Conservation (phyloP, 2,888 invertebrate genomes). For the Drosophila mettleri region DNA sequence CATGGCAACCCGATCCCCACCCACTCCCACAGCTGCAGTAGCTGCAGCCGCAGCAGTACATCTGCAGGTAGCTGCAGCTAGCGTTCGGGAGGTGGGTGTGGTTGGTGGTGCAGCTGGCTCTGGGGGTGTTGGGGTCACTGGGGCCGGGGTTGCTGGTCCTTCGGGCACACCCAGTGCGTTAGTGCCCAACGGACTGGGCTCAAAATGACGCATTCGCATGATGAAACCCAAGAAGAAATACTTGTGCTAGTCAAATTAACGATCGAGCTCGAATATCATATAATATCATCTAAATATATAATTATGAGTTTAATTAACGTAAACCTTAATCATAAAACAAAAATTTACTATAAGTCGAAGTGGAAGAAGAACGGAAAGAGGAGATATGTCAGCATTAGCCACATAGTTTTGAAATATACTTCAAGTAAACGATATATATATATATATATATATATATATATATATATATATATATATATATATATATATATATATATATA, state of each 20-base stretch:
- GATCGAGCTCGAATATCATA: constrained; percentile 21
- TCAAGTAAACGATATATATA: constrained; percentile 48
- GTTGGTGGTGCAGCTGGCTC: constrained; percentile 13
- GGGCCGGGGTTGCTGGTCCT: constrained; percentile 29
- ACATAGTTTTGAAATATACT: constrained; percentile 63
- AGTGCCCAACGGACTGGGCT: constrained; percentile 83
- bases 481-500: too few relatives aligned
- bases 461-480: too few relatives aligned
- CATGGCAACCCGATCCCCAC: constrained; percentile 82
- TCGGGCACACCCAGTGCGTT: constrained; percentile 72
- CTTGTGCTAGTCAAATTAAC: constrained; percentile 85
- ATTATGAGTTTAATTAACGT: constrained; percentile 53
- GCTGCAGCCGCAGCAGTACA: constrained; percentile 53
- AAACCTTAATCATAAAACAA: constrained; percentile 56
- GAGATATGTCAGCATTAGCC: constrained; percentile 51
- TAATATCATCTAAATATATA: constrained; percentile 22
- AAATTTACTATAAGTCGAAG: not conserved
- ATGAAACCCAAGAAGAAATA: constrained; percentile 86
- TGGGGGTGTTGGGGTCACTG: constrained; percentile 31
- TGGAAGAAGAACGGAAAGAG: not conserved
- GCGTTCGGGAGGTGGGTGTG: constrained; percentile 31
- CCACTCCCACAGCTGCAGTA: constrained; percentile 76
- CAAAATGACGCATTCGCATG: constrained; percentile 85
- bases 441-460: too few relatives aligned
- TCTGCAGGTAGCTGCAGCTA: constrained; percentile 59